phyloP scores from a whole-genome alignment of 23 tunicate genomes.

The Pegea sp. region DNA sequence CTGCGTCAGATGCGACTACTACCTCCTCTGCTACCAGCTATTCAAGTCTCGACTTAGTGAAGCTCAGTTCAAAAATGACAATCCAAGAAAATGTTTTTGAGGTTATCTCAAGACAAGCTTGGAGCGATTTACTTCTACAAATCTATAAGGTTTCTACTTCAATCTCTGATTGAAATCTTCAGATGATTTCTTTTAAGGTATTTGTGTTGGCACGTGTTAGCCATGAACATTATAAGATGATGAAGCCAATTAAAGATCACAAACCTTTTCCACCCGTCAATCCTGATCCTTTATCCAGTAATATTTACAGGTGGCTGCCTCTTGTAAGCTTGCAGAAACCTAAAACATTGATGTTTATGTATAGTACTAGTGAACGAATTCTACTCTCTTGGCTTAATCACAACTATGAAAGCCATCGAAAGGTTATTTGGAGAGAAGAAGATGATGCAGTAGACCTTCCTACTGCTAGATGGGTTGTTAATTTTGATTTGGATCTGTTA shows the following conservation, averaged over 20 bases:
- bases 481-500: conserved; percentile 77
- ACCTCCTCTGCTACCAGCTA: neutral
- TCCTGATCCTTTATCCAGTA: conserved; percentile 56
- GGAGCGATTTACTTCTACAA: conserved; percentile 79
- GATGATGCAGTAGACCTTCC: conserved; percentile 23
- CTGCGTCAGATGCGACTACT: conserved; percentile 1
- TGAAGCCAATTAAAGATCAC: conserved; percentile 20
- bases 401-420: conserved; percentile 48
- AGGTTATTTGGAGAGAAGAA: conserved; percentile 32
- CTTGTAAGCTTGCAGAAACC: neutral
- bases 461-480: conserved; percentile 94
- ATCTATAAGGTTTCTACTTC: conserved; percentile 58
- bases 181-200: conserved; percentile 24
- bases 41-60: conserved; percentile 2
- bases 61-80: conserved; percentile 10
- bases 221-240: conserved; percentile 10
- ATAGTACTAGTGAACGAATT: conserved; percentile 67
- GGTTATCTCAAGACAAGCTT: conserved; percentile 70
- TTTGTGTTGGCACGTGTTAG: conserved; percentile 60
- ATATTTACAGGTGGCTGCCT: conserved; percentile 55
- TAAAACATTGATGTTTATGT: neutral
- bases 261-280: conserved; percentile 35
- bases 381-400: conserved; percentile 83
- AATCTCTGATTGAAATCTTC: too few species aligned
- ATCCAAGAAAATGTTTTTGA: conserved; percentile 78